These are phyloP conservation scores for Pseudorectes ferrugineus DNA, from an alignment of 2,113 vertebrate species.

Conservation along the genomic window DNA sequence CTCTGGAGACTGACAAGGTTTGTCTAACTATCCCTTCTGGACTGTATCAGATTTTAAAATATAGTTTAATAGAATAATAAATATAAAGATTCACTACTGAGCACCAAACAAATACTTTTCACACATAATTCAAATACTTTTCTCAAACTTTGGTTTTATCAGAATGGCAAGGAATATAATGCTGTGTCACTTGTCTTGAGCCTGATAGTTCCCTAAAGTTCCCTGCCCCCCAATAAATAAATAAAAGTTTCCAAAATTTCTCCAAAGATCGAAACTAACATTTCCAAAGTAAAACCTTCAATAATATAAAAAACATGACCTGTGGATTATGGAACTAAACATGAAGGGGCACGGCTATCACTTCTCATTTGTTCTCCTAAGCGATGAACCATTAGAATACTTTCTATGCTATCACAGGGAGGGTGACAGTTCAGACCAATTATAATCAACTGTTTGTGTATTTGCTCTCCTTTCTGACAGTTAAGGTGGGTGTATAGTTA, in stretches of 20 bases:
- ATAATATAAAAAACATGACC: not conserved
- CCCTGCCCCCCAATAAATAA: fast-evolving
- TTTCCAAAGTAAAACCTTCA: not conserved
- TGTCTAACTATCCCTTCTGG: not conserved
- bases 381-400: not conserved
- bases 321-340: not conserved
- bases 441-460: not conserved
- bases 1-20: not conserved
- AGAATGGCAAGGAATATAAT: not conserved
- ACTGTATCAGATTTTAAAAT: not conserved
- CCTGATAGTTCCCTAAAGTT: not conserved
- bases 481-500: not conserved
- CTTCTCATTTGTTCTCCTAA: not conserved
- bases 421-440: not conserved
- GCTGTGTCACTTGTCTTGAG: not conserved
- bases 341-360: not conserved
- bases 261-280: not conserved
- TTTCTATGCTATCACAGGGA: not conserved
- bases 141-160: not conserved
- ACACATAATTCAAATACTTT: not conserved
- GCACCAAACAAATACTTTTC: not conserved
- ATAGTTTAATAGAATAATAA: not conserved
- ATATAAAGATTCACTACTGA: not conserved
- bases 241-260: not conserved
- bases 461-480: not conserved